Evolutionary conservation across 2,797 vertebrate species (phyloP).

Genomic region (Rhinatrema bivittatum): DNA sequence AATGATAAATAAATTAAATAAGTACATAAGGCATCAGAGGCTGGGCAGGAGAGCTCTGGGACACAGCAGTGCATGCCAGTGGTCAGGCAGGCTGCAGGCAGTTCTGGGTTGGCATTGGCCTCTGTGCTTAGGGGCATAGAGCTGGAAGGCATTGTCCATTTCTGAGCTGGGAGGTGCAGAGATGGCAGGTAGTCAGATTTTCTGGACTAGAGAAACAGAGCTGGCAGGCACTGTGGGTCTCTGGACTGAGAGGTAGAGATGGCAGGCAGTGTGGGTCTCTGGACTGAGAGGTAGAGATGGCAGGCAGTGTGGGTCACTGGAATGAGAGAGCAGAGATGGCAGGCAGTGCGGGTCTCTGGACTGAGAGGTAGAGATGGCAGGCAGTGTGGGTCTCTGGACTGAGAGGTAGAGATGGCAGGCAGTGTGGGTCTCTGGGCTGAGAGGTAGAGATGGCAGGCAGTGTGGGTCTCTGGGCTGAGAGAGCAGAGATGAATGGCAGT

Average conservation of each 20-base stretch:
- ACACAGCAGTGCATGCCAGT: no score
- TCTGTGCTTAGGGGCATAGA: background rate
- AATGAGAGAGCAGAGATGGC: no score
- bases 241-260: background rate
- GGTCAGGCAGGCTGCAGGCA: background rate
- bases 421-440: background rate
- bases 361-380: no score
- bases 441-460: slow-evolving; percentile 26
- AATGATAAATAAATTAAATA: no score
- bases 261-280: background rate
- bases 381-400: no score
- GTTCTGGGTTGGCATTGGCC: background rate
- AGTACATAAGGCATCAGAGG: no score
- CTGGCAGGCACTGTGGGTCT: background rate
- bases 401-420: no score
- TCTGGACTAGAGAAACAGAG: background rate
- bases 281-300: no score
- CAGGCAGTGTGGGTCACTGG: no score
- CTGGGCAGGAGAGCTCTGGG: background rate
- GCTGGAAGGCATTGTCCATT: background rate
- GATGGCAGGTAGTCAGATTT: background rate
- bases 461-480: slow-evolving; percentile 56
- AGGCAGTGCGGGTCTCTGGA: no score
- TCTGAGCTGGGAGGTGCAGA: background rate
- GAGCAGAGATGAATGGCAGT: slow-evolving; percentile 34